A percentile compares a stretch with the other conserved stretches of the same genome.
phyloP scores from a whole-genome alignment of 1,140 invertebrate genomes.

The Papilio helenus region DNA sequence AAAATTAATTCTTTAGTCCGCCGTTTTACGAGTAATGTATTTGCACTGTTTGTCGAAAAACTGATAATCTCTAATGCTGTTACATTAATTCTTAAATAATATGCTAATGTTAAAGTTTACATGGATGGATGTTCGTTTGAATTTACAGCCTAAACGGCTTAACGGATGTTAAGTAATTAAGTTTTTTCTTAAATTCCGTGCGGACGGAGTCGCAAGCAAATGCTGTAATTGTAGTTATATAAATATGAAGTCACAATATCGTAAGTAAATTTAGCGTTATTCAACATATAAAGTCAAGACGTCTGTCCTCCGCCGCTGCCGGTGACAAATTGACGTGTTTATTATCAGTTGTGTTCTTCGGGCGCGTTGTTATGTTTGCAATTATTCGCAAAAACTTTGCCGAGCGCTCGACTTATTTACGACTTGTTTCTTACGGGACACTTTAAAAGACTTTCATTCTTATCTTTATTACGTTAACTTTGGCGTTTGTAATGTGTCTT shows the following conservation, averaged over 20 bases:
- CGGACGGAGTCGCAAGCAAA: too few species aligned
- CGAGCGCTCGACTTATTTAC: conserved; percentile 28
- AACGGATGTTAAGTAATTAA: too few species aligned
- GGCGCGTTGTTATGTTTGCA: conserved; percentile 22
- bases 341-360: conserved; percentile 31
- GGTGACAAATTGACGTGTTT: conserved; percentile 31
- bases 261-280: background rate
- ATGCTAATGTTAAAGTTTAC: too few species aligned
- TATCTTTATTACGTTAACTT: conserved; percentile 33
- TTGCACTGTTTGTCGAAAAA: too few species aligned
- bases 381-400: conserved; percentile 33
- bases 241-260: background rate
- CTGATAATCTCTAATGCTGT: too few species aligned
- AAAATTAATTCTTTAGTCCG: too few species aligned
- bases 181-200: too few species aligned
- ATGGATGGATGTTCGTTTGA: too few species aligned
- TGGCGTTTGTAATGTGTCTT: conserved; percentile 17
- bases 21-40: too few species aligned
- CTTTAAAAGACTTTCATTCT: conserved; percentile 25
- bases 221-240: background rate
- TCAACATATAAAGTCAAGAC: background rate
- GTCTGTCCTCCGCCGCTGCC: conserved; percentile 9
- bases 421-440: conserved; percentile 30
- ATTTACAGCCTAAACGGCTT: too few species aligned
- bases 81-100: too few species aligned